Conservation (phyloP, 2,888 invertebrate genomes). For the Drosophila ustulata region DNA sequence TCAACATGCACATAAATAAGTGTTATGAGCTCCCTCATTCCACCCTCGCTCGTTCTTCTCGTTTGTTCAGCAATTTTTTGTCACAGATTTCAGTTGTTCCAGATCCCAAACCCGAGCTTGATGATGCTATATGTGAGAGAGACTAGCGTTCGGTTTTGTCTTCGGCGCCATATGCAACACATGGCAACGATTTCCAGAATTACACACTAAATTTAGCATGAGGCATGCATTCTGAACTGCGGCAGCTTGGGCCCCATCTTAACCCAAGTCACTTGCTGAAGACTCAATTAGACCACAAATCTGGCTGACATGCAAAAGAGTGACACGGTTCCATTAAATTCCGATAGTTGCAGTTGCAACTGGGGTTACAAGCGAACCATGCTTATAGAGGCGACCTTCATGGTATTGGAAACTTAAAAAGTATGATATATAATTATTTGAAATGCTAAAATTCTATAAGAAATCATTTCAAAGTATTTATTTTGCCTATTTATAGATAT, state of each 20-base stretch:
- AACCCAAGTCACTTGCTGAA: conserved; percentile 36
- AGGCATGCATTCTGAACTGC: not conserved
- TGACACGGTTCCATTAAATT: conserved; percentile 56
- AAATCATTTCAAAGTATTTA: no score
- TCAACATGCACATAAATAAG: conserved; percentile 83
- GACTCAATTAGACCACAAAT: conserved; percentile 72
- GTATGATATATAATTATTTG: no score
- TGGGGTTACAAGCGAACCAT: not conserved
- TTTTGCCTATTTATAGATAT: no score
- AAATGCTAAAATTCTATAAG: no score
- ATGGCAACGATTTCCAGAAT: conserved; percentile 82
- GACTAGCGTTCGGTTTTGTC: conserved; percentile 28
- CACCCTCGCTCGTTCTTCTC: conserved; percentile 9
- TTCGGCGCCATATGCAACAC: conserved; percentile 68
- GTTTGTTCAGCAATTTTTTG: conserved; percentile 41
- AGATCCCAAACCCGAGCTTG: conserved; percentile 40
- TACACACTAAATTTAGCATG: conserved; percentile 82
- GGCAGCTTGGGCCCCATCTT: not conserved
- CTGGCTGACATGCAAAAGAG: conserved; percentile 61
- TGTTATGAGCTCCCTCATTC: conserved; percentile 63
- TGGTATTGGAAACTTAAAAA: not conserved
- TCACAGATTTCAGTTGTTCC: conserved; percentile 65
- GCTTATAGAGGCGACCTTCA: no score
- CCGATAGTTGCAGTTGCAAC: conserved; percentile 8
- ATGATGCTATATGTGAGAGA: conserved; percentile 11